Conservation (phyloP, 2,888 invertebrate genomes). For the Drosophila greeni region DNA sequence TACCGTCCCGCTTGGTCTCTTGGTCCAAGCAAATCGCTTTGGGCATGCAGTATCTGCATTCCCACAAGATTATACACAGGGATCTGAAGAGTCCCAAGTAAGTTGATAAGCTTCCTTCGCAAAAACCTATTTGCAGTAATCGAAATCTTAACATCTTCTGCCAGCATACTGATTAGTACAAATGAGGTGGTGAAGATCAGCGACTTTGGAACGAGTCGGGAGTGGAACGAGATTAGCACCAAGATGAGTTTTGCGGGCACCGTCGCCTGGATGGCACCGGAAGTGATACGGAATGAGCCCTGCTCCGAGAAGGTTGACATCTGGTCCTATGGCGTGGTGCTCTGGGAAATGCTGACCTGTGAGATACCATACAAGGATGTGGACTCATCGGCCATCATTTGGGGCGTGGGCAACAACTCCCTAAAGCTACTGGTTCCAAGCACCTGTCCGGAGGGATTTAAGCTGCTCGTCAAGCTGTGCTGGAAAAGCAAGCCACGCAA, state of each 20-base stretch:
- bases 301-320: constrained; percentile 99
- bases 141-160: background rate
- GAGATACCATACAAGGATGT: constrained; percentile 96
- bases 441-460: constrained; percentile 92
- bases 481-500: constrained; percentile 94
- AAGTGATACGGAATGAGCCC: constrained; percentile 96
- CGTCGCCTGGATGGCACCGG: constrained; percentile 99
- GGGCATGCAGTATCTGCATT: constrained; percentile 98
- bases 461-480: constrained; percentile 92
- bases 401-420: constrained; percentile 97
- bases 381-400: constrained; percentile 97
- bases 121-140: background rate
- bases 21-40: constrained; percentile 97
- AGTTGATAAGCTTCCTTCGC: constrained; percentile 78
- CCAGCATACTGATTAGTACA: constrained; percentile 90
- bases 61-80: constrained; percentile 97
- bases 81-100: constrained; percentile 99
- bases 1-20: constrained; percentile 90
- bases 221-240: constrained; percentile 96
- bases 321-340: constrained; percentile 98
- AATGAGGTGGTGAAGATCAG: constrained; percentile 94
- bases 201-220: constrained; percentile 97
- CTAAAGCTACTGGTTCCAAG: constrained; percentile 94
- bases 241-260: constrained; percentile 99
- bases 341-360: constrained; percentile 98